phyloP scores from a whole-genome alignment of 2,113 vertebrate species.

The Colaptes auratus region DNA sequence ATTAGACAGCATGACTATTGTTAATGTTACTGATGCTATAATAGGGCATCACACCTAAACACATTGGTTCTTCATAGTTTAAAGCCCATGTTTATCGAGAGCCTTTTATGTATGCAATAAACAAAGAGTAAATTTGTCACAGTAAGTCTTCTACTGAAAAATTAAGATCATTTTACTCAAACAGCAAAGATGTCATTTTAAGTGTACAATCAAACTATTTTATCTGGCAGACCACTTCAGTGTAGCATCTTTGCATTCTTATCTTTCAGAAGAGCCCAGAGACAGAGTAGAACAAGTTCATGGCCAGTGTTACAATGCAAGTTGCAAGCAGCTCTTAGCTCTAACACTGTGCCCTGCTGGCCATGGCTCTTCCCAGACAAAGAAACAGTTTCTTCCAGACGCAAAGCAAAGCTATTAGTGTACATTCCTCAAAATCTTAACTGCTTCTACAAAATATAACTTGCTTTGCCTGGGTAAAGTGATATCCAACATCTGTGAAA shows the following conservation, averaged over 20 bases:
- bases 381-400: no score
- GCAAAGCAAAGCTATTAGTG: no score
- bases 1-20: neutral
- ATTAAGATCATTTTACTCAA: neutral
- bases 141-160: neutral
- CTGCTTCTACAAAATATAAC: rapidly evolving
- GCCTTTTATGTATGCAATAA: neutral
- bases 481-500: rapidly evolving
- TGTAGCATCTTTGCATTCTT: neutral
- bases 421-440: no score
- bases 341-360: rapidly evolving
- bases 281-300: neutral
- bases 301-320: neutral
- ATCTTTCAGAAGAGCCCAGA: neutral
- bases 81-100: neutral
- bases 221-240: neutral
- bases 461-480: neutral
- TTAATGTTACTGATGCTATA: neutral
- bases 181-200: neutral
- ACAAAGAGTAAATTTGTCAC: neutral
- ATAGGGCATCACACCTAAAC: neutral
- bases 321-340: neutral
- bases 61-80: neutral
- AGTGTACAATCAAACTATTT: neutral
- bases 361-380: rapidly evolving